Evolutionary conservation across 2,797 vertebrate genomes (phyloP).

Genomic region (Xenentodon cancila): DNA sequence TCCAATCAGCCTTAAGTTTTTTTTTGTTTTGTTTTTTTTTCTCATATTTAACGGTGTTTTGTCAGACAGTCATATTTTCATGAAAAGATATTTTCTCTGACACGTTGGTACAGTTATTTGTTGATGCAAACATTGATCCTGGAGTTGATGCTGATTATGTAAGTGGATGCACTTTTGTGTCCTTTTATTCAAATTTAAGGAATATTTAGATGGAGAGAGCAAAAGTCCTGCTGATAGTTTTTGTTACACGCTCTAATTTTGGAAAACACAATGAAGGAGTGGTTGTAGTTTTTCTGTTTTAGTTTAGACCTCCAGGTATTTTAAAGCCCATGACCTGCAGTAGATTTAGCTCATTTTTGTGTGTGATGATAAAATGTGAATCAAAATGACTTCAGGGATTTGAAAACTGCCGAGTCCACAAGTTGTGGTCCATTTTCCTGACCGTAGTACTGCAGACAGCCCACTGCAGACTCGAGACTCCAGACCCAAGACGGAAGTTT

Average conservation of each 20-base stretch:
- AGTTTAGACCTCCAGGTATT: conserved; percentile 1
- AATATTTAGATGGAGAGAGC: not conserved
- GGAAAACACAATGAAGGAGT: not conserved
- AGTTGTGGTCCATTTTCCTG: not conserved
- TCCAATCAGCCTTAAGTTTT: no score
- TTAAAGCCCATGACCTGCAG: not conserved
- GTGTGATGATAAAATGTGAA: not conserved
- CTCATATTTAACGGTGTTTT: no score
- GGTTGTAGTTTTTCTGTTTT: not conserved
- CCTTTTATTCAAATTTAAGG: not conserved
- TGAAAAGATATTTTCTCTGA: no score
- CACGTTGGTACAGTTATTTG: not conserved
- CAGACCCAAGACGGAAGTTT: no score
- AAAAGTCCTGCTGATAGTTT: not conserved
- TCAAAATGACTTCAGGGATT: not conserved
- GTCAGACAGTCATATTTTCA: no score
- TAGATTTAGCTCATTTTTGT: not conserved
- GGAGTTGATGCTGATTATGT: not conserved
- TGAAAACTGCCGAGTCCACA: not conserved
- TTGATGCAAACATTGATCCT: not conserved
- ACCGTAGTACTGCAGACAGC: no score
- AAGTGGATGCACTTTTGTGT: conserved; percentile 2
- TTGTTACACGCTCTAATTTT: not conserved
- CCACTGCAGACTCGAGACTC: no score
- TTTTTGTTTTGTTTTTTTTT: no score